Evolutionary conservation across 2,113 vertebrate species (phyloP).

Genomic region (Phyllostomus hastatus): DNA sequence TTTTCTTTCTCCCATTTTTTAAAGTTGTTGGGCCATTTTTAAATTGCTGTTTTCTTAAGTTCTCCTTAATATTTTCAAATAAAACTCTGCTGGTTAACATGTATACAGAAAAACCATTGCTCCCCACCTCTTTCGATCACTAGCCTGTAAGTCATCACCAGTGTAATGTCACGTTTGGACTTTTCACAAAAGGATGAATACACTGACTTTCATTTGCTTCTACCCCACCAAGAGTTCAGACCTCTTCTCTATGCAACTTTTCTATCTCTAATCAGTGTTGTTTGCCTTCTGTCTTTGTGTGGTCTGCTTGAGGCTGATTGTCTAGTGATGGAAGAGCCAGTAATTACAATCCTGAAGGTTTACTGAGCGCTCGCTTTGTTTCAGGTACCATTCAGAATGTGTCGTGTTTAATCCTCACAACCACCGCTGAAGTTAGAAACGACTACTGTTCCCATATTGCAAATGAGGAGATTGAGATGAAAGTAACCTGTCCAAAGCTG

Average conservation of each 20-base stretch:
- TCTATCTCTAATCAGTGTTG: not conserved
- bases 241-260: not conserved
- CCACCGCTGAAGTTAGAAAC: not conserved
- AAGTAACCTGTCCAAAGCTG: not conserved
- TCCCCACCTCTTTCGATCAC: not conserved
- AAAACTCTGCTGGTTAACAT: not conserved
- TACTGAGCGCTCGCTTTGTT: not conserved
- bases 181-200: not conserved
- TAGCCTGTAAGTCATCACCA: not conserved
- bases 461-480: not conserved
- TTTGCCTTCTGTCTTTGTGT: not conserved
- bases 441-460: not conserved
- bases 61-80: not conserved
- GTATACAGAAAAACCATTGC: not conserved
- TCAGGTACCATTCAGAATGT: not conserved
- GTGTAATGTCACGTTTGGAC: not conserved
- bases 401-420: not conserved
- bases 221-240: not conserved
- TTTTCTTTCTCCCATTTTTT: not conserved
- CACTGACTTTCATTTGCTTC: not conserved
- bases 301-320: not conserved
- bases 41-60: conserved; percentile 13
- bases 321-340: not conserved
- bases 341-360: not conserved
- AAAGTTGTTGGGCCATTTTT: not conserved